Base-by-base conservation (phyloP, 35 echinoderm and acorn worm genomes). In the Ophioderma brevispina region DNA sequence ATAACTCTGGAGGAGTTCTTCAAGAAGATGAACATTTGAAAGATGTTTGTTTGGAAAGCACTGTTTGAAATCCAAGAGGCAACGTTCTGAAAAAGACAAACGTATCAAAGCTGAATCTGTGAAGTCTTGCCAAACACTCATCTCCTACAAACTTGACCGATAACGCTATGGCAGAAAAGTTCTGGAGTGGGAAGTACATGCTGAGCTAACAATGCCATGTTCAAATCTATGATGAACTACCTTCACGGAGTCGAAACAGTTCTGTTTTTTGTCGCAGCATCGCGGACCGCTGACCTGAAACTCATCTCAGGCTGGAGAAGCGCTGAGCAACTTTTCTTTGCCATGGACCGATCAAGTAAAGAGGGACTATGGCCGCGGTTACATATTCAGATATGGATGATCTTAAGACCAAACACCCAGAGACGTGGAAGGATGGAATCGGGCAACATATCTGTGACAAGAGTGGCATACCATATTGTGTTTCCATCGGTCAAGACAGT, bases 381-480 rank as follows among this genome's bases (percentile, higher is more conserved):
- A 91, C 38, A 55, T 91, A 32, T 25, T n/a, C 89, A 42, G 36
- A 85, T 23, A 91, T 91, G 56, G 13, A 77, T 17, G n/a, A 25
- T 35, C 38, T 89, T 2, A n/a, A 91, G 33, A 50, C 59, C 28
- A 91, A 30, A 14, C 35, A 91, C 36, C 81, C n/a, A 55, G 42
- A 79, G 77, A 0, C 84, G 75, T 79, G 76, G 39, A 64, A 49
- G 81, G 86, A 32, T 91, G 25, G 37, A 31, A 38, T 0, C 37
- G 38, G 63, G 63, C 39, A 91, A 91, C 64, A 86, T 91, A 36
- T 63, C 37, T 42, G 89, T 91, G 31, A 91, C 86, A 84, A 91
- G 40, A 91, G 64, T 38, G 25, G 33, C 13, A 85, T 85, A 13
- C 70, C 81, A 38, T n/a, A n/a, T n/a, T 91, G 85, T 59, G 86